phyloP scores from a whole-genome alignment of 1,140 invertebrate species.

The Micrasema longulum region DNA sequence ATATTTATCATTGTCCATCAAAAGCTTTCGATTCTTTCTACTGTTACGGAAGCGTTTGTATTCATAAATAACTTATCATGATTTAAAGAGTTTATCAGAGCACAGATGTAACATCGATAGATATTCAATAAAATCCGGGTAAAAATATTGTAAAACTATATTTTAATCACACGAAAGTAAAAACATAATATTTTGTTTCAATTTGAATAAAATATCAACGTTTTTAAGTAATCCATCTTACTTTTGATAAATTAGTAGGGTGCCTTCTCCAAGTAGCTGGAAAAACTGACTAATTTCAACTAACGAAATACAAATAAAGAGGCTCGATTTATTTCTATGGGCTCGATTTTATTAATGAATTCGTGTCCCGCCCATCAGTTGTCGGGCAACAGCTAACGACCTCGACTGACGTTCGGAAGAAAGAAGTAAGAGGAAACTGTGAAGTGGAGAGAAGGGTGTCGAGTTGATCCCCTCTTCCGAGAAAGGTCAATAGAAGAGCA shows the following conservation, averaged over 20 bases:
- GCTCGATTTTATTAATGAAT: slow-evolving; percentile 55
- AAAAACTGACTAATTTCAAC: slow-evolving; percentile 49
- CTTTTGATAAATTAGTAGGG: slow-evolving; percentile 8
- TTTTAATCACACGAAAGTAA: too few relatives aligned
- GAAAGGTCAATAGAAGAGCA: slow-evolving; percentile 55
- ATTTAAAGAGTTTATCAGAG: too few relatives aligned
- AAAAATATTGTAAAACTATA: too few relatives aligned
- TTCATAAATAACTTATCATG: too few relatives aligned
- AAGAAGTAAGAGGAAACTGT: slow-evolving; percentile 37
- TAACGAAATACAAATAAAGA: slow-evolving; percentile 49
- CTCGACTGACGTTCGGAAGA: slow-evolving; percentile 44
- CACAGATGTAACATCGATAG: too few relatives aligned
- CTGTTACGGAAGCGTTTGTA: too few relatives aligned
- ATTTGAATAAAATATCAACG: too few relatives aligned
- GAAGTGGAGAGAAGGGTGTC: slow-evolving; percentile 7
- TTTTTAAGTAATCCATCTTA: slow-evolving; percentile 15
- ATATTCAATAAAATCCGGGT: too few relatives aligned
- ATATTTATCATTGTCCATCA: neutral
- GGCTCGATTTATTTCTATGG: slow-evolving; percentile 47
- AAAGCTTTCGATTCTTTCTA: neutral
- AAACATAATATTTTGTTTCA: too few relatives aligned
- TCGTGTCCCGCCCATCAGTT: slow-evolving; percentile 53
- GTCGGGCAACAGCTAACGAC: slow-evolving; percentile 54
- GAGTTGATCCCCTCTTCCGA: slow-evolving; percentile 49
- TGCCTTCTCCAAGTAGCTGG: slow-evolving; percentile 10